A percentile compares a stretch with the other conserved stretches of the same genome.
Evolutionary conservation across 1,140 invertebrate species (phyloP).

Genomic region (Capitella teleta): DNA sequence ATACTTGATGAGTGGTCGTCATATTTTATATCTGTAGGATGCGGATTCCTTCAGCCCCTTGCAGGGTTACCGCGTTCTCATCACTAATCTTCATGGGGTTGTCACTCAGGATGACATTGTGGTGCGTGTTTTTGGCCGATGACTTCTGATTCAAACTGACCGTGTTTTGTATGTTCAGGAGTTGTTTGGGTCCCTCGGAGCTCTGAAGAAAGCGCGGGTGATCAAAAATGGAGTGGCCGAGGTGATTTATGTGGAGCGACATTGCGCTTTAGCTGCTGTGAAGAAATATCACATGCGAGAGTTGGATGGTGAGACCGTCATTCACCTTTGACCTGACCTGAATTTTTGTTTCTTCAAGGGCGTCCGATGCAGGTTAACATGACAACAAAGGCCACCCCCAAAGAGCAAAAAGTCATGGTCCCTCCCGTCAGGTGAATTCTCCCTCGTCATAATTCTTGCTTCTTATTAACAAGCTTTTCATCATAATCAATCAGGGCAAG

Average conservation of each 20-base stretch:
- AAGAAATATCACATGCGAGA: conserved; percentile 85
- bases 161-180: conserved; percentile 48
- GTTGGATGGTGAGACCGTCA: conserved; percentile 63
- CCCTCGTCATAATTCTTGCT: too few species aligned
- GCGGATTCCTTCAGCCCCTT: conserved; percentile 22
- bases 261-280: conserved; percentile 76
- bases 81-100: conserved; percentile 72
- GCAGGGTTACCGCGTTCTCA: conserved; percentile 43
- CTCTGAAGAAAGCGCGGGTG: conserved; percentile 66
- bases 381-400: too few species aligned
- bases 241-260: conserved; percentile 71
- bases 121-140: conserved; percentile 36
- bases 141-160: neutral
- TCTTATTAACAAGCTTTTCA: too few species aligned
- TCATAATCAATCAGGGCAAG: too few species aligned
- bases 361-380: too few species aligned
- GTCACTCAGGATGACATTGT: conserved; percentile 79
- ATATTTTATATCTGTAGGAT: conserved; percentile 9
- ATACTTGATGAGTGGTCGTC: too few species aligned
- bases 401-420: too few species aligned
- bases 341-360: too few species aligned
- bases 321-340: too few species aligned
- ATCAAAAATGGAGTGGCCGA: conserved; percentile 77
- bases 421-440: too few species aligned
- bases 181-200: conserved; percentile 82